Evolutionary conservation across 2,888 invertebrate species (phyloP).

Genomic region (Lasioglossum morio): DNA sequence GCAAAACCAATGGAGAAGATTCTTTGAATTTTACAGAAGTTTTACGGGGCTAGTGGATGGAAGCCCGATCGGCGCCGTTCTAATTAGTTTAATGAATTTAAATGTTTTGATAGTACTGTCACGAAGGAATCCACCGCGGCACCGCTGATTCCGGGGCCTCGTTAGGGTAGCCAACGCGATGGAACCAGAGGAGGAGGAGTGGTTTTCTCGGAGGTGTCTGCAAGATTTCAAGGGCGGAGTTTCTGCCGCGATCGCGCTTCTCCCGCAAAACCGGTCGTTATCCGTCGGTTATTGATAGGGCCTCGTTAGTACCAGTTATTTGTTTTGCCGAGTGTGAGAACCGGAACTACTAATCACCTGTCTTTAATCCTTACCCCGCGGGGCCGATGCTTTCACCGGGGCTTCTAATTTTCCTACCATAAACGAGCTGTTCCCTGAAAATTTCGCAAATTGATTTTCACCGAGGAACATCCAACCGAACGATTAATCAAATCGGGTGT

Average conservation of each 20-base stretch:
- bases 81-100: constrained; percentile 10
- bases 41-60: not conserved
- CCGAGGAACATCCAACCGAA: not conserved
- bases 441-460: constrained; percentile 8
- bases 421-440: constrained; percentile 13
- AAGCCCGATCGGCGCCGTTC: not conserved
- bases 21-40: not conserved
- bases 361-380: constrained; percentile 40
- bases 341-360: constrained; percentile 72
- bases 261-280: constrained; percentile 80
- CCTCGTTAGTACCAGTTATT: constrained; percentile 78
- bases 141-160: constrained; percentile 49
- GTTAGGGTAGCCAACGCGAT: constrained; percentile 56
- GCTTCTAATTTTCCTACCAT: constrained; percentile 46
- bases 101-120: constrained; percentile 21
- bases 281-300: constrained; percentile 81
- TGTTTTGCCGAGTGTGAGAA: constrained; percentile 79
- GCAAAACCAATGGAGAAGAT: too few relatives aligned
- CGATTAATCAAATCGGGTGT: not conserved
- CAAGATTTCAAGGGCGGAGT: constrained; percentile 79
- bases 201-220: constrained; percentile 66
- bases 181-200: constrained; percentile 48
- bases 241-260: constrained; percentile 73
- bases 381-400: constrained; percentile 17
- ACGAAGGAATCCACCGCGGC: constrained; percentile 8